Base-by-base conservation (phyloP, 2,797 vertebrate species). In the Tokudaia tokunoshimensis region DNA sequence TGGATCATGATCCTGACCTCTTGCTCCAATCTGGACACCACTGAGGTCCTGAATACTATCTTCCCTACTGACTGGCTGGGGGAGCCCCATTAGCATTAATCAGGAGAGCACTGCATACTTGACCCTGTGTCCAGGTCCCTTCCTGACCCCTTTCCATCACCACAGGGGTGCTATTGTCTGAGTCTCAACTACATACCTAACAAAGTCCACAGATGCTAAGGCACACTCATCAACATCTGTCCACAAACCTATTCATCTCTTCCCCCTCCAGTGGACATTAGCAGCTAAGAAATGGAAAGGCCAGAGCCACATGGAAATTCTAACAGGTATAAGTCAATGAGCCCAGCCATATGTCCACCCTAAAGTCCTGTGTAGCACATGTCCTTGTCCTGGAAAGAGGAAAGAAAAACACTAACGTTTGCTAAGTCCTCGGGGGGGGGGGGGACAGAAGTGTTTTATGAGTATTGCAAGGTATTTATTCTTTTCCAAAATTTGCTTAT, bases 101-200 rank as follows among this genome's bases (percentile, higher is more conserved):
- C 17, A 70, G 65, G 37, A 97, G 29, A 14, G 57, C n/a, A 41
- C 86, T 52, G 61, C 88, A 19, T 80, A 6, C 70, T 55, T n/a
- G 44, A 10, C 81, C 52, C 67, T 92, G 22, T 47, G 90, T 95
- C 74, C 65, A 50, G 91, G 55, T 82, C 15, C 83, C 94, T 88
- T 95, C 94, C 92, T 90, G 93, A 81, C 44, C 34, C 22, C 34
- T 83, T 74, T 0, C 70, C 93, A 13, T 59, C 87, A 82, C 87
- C 89, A 67, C 47, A 5, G 94, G 97, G 96, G 86, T 88, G 96
- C 96, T 78, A 79, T 37, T 76, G 95, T 96, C 91, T 97, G n/a
- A 67, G 96, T 63, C 50, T 76, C 34, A 4, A 31, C 14, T 19
- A 63, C 44, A 50, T 11, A 3, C 57, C 74, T 47, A 78, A 4